These are phyloP conservation scores for Panthera tigris DNA, from an alignment of 2,113 vertebrate species.

Conservation along the genomic window DNA sequence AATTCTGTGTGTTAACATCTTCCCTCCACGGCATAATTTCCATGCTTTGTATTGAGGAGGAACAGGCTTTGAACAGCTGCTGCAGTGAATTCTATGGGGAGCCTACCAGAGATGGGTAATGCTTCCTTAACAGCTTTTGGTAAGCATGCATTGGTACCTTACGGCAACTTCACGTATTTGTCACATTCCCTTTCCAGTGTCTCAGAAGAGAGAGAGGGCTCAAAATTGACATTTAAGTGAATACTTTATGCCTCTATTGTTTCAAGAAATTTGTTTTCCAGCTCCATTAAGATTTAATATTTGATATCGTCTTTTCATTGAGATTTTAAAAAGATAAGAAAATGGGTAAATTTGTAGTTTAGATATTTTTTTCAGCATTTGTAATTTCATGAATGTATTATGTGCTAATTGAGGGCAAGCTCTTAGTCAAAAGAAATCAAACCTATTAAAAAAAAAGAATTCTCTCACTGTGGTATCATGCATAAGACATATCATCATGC, in stretches of 20 bases:
- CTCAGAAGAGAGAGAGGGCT: neutral
- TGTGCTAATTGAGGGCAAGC: neutral
- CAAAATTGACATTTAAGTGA: neutral
- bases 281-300: neutral
- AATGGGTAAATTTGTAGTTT: neutral
- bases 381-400: neutral
- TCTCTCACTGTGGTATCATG: neutral
- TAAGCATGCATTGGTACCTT: neutral
- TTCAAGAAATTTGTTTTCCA: neutral
- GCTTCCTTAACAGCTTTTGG: neutral
- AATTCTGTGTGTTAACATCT: neutral
- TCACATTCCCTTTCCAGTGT: neutral
- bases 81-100: neutral
- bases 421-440: conserved; percentile 33
- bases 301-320: neutral
- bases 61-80: neutral
- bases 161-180: neutral
- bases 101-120: neutral
- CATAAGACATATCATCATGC: neutral
- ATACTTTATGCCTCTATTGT: neutral
- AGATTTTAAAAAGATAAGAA: neutral
- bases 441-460: neutral
- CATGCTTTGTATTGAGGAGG: neutral
- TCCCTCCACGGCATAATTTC: neutral
- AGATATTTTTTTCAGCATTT: neutral